A percentile compares a stretch with the other conserved stretches of the same genome.
phyloP scores from a whole-genome alignment of 1,140 invertebrate genomes.

The Condylostylus longicornis region DNA sequence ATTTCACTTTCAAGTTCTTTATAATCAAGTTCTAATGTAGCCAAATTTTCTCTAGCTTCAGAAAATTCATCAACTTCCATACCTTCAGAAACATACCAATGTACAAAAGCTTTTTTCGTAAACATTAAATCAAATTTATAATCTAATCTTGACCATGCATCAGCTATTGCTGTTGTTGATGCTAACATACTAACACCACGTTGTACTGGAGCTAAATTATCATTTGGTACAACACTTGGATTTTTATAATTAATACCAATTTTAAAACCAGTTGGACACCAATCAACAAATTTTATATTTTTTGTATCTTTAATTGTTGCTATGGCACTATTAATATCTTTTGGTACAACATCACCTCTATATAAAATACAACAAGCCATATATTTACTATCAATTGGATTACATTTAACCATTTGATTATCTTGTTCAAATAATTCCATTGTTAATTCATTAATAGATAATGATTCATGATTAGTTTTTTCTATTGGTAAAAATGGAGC shows the following conservation, averaged over 20 bases:
- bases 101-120: slow-evolving; percentile 55
- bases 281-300: slow-evolving; percentile 47
- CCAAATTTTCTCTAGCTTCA: slow-evolving; percentile 37
- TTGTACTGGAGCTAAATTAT: slow-evolving; percentile 45
- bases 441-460: slow-evolving; percentile 54
- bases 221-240: slow-evolving; percentile 45
- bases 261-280: slow-evolving; percentile 49
- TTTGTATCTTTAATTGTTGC: slow-evolving; percentile 59
- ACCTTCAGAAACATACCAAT: slow-evolving; percentile 50
- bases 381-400: slow-evolving; percentile 48
- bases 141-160: slow-evolving; percentile 51
- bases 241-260: slow-evolving; percentile 46
- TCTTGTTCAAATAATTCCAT: slow-evolving; percentile 45
- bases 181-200: slow-evolving; percentile 53
- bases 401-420: slow-evolving; percentile 56
- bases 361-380: slow-evolving; percentile 62
- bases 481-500: slow-evolving; percentile 45
- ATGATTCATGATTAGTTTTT: slow-evolving; percentile 45
- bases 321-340: slow-evolving; percentile 54
- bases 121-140: slow-evolving; percentile 67
- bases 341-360: slow-evolving; percentile 41
- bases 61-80: slow-evolving; percentile 5
- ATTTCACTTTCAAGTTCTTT: slow-evolving; percentile 32
- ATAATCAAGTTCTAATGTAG: slow-evolving; percentile 44
- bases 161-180: slow-evolving; percentile 57